These are phyloP conservation scores for Silurus lanzhouensis DNA, from an alignment of 2,797 vertebrate species.

Conservation along the genomic window DNA sequence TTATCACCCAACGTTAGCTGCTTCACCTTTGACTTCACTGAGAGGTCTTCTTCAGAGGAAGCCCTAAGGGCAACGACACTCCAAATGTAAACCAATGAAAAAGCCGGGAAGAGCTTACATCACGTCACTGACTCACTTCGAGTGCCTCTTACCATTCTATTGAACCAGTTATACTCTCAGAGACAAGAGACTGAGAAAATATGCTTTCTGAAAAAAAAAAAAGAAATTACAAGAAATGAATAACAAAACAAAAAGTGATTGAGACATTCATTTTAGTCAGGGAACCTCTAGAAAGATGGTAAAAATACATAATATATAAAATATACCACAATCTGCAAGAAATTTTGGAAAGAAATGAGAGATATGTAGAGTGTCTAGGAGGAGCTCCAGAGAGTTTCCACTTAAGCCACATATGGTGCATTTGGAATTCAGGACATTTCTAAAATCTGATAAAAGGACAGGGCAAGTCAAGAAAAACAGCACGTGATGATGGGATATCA, in stretches of 20 bases:
- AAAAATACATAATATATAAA: too few relatives aligned
- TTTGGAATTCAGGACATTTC: slow-evolving; percentile 20
- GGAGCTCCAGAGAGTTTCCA: slow-evolving; percentile 18
- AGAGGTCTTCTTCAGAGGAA: slow-evolving; percentile 53
- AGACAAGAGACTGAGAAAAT: not conserved
- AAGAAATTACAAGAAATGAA: not conserved
- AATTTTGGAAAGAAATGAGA: slow-evolving; percentile 30
- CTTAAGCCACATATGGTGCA: slow-evolving; percentile 32
- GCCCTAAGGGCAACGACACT: slow-evolving; percentile 41
- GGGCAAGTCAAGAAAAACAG: slow-evolving; percentile 38
- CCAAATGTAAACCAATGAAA: slow-evolving; percentile 35
- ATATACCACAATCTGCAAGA: slow-evolving; percentile 12
- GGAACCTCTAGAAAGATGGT: too few relatives aligned
- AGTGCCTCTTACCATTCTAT: slow-evolving; percentile 28
- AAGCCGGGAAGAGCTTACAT: slow-evolving; percentile 31
- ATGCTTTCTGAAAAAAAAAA: not conserved
- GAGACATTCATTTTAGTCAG: too few relatives aligned
- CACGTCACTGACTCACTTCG: slow-evolving; percentile 35
- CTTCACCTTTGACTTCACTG: slow-evolving; percentile 61
- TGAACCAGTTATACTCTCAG: slow-evolving; percentile 19
- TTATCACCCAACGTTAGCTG: slow-evolving; percentile 62
- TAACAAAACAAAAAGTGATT: not conserved
- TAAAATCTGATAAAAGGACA: slow-evolving; percentile 21
- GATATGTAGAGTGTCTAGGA: slow-evolving; percentile 27
- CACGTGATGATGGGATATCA: slow-evolving; percentile 35